These are phyloP conservation scores for Protodeltote pygarga DNA, from an alignment of 2,888 invertebrate species.

Conservation along the genomic window DNA sequence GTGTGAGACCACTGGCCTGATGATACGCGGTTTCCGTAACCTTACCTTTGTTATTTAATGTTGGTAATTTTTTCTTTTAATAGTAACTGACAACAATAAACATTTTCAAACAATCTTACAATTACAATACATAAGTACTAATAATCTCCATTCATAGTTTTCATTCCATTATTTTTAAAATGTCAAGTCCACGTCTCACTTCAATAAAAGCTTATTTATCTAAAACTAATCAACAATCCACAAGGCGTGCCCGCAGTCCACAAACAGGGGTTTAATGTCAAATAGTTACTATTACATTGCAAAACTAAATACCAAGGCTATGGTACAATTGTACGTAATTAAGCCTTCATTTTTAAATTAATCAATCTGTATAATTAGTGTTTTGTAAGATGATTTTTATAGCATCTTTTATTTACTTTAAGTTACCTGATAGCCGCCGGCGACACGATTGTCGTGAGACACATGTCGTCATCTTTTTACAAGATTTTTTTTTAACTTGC, in stretches of 20 bases:
- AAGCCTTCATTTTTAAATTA: slow-evolving; percentile 22
- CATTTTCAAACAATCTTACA: too few relatives aligned
- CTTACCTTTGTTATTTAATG: too few relatives aligned
- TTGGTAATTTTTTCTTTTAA: too few relatives aligned
- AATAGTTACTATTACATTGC: slow-evolving; percentile 28
- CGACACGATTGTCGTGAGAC: slow-evolving; percentile 33
- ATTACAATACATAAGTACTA: too few relatives aligned
- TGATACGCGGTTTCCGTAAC: too few relatives aligned
- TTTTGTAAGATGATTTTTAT: slow-evolving; percentile 21
- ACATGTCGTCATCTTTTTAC: slow-evolving; percentile 32
- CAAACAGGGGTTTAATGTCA: slow-evolving; percentile 26
- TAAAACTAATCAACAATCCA: slow-evolving; percentile 27
- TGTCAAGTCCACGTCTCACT: neutral
- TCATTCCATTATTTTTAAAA: neutral
- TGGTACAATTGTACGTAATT: slow-evolving; percentile 28
- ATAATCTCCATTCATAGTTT: too few relatives aligned
- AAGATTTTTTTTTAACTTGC: neutral
- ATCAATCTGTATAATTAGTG: slow-evolving; percentile 26
- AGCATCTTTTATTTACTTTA: slow-evolving; percentile 15
- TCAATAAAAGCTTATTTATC: slow-evolving; percentile 16
- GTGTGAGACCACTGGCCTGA: too few relatives aligned
- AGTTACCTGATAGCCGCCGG: slow-evolving; percentile 11
- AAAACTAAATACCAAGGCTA: slow-evolving; percentile 26
- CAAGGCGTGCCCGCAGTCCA: slow-evolving; percentile 26
- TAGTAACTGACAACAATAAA: too few relatives aligned